Evolutionary conservation across 2,888 invertebrate genomes (phyloP), one percentile per base, ranked within the genome.

Genomic region (Neoscelio sp.): DNA sequence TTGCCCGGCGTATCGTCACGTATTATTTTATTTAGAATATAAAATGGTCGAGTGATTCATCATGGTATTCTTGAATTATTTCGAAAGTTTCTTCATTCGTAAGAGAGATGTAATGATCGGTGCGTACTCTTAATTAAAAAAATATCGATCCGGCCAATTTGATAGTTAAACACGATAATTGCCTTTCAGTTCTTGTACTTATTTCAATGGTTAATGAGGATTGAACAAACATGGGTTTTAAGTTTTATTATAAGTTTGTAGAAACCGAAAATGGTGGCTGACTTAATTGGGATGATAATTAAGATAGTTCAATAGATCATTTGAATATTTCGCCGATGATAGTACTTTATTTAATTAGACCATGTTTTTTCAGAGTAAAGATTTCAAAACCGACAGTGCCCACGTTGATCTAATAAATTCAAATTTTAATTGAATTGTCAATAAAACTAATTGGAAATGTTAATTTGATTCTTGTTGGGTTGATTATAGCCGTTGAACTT

Each of bases 211-310:
- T 42, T 54, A 52, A 42, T 52, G 52, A 65, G 67, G 23, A 33
- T 15, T 23, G n/a, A 15, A 28, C 17, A 46, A 54, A 56, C 20
- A 20, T 26, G 15, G 23, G 35, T 62, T 38, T 62, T 48, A 46
- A 46, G 46, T 46, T 44, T 42, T 42, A 44, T 54, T 28, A 56
- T 46, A 67, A 67, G 67, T 56, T 67, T 67, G 52, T 54, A 2
- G 10, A 42, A 65, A 26, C 52, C 42, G 42, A 12, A 20, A 13
- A 18, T 2, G 33, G 10, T 8, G n/a, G 23, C 15, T 15, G 44
- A 20, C 54, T 40, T 67, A 46, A 54, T 44, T 54, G 40, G 50
- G 15, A 33, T 23, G 33, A 4, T 23, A 23, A 6, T 23, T 23
- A 3, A 23, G 33, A 0, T 18, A 5, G 8, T 40, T 33, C 23